Conservation (phyloP, 2,888 invertebrate genomes). For the Isoperla grammatica region DNA sequence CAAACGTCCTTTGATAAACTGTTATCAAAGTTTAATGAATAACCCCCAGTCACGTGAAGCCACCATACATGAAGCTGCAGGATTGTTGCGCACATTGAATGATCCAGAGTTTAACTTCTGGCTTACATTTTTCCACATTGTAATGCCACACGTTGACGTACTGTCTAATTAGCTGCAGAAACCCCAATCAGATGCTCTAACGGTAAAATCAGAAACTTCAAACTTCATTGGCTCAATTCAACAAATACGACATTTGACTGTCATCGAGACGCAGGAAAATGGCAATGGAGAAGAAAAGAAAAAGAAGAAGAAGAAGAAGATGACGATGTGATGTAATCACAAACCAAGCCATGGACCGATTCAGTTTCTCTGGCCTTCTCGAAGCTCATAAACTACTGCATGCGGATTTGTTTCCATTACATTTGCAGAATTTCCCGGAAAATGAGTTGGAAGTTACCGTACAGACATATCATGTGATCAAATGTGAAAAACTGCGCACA, state of each 20-base stretch:
- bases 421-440: constrained; percentile 21
- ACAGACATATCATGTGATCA: constrained; percentile 30
- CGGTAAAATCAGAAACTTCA: constrained; percentile 20
- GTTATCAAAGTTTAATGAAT: constrained; percentile 34
- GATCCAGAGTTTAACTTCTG: constrained; percentile 33
- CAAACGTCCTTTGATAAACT: constrained; percentile 32
- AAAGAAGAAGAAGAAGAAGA: neutral
- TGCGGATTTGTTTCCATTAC: constrained; percentile 30
- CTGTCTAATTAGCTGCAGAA: constrained; percentile 32
- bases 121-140: constrained; percentile 34
- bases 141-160: constrained; percentile 35
- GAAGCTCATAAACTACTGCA: constrained; percentile 34
- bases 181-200: constrained; percentile 9
- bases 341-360: constrained; percentile 33
- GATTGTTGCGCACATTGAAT: neutral
- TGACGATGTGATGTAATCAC: constrained; percentile 34
- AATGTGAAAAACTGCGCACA: constrained; percentile 33
- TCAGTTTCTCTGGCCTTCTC: constrained; percentile 35
- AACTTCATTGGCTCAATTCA: constrained; percentile 23
- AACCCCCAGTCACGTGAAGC: too few species aligned
- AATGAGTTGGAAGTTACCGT: too few species aligned
- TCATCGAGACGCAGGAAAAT: too few species aligned
- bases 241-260: too few species aligned
- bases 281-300: constrained; percentile 22
- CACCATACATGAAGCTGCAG: constrained; percentile 18